Conservation (phyloP, 2,797 vertebrate species). For the Pygocentrus nattereri region DNA sequence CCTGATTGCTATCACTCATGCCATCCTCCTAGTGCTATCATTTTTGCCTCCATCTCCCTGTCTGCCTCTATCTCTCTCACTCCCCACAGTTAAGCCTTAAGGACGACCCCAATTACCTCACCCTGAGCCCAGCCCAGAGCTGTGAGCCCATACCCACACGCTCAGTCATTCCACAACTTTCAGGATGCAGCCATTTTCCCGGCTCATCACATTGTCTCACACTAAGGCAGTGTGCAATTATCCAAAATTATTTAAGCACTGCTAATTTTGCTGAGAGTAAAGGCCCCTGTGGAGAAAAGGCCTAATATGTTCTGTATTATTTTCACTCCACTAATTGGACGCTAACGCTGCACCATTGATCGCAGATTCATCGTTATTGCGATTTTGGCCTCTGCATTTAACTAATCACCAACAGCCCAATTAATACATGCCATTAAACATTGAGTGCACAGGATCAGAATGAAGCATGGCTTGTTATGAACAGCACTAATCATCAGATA, state of each 20-base stretch:
- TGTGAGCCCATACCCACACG: slow-evolving; percentile 36
- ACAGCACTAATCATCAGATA: not conserved
- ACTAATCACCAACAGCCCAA: slow-evolving; percentile 14
- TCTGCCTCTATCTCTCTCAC: slow-evolving; percentile 1
- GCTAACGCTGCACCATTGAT: not conserved
- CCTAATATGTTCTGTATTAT: not conserved
- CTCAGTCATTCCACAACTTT: slow-evolving; percentile 29
- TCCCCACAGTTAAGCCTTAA: slow-evolving; percentile 38
- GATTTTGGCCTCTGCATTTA: slow-evolving; percentile 3
- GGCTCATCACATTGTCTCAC: slow-evolving; percentile 26
- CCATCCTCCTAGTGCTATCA: not conserved
- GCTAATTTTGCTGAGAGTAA: not conserved
- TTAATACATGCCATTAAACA: not conserved
- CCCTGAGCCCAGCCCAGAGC: not conserved
- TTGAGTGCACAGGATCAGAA: not conserved
- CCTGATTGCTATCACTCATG: not conserved
- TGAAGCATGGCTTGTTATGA: not conserved
- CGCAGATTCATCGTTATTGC: not conserved
- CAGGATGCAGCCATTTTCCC: slow-evolving; percentile 2
- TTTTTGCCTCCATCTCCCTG: not conserved
- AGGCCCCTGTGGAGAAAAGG: not conserved
- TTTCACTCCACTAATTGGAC: slow-evolving; percentile 6
- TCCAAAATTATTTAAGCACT: not conserved
- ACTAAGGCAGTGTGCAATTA: not conserved
- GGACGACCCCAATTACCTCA: slow-evolving; percentile 58